phyloP scores from a whole-genome alignment of 2,888 invertebrate genomes.

The Drosophila macrospina region DNA sequence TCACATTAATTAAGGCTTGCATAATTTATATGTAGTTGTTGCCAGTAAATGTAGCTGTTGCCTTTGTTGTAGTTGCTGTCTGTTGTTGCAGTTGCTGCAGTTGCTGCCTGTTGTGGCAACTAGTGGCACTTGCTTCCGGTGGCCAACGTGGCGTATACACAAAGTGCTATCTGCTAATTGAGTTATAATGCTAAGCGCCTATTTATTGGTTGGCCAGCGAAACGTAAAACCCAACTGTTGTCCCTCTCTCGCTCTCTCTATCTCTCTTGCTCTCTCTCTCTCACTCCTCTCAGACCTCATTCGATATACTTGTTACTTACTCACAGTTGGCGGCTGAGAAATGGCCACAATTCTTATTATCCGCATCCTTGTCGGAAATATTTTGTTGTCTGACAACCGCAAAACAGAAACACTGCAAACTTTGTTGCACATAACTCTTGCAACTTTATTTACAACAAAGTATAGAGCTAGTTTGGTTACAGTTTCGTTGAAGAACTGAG shows the following conservation, averaged over 20 bases:
- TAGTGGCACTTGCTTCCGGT: conserved; percentile 33
- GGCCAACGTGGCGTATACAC: conserved; percentile 53
- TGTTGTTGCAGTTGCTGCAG: conserved; percentile 1
- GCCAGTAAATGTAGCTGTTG: conserved; percentile 25
- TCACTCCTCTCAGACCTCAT: too few relatives aligned
- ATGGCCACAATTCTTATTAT: conserved; percentile 20
- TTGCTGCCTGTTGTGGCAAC: conserved; percentile 13
- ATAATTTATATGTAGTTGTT: conserved; percentile 61
- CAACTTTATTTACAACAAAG: conserved; percentile 16
- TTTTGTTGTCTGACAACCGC: conserved; percentile 24
- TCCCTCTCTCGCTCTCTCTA: too few relatives aligned
- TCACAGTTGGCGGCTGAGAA: background rate
- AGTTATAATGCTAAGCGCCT: conserved; percentile 69
- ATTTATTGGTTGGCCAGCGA: conserved; percentile 53
- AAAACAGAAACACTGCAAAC: conserved; percentile 4
- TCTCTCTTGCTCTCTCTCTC: too few relatives aligned
- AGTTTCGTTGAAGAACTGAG: too few relatives aligned
- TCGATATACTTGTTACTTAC: conserved; percentile 2
- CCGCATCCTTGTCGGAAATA: conserved; percentile 8
- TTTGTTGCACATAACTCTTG: background rate
- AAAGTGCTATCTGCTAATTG: conserved; percentile 61
- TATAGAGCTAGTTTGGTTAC: too few relatives aligned
- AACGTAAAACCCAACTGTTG: conserved; percentile 10
- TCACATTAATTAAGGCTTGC: conserved; percentile 69
- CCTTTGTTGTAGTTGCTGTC: background rate